These are phyloP conservation scores for Pangasianodon gigas DNA, from an alignment of 2,113 vertebrate species.

Conservation along the genomic window DNA sequence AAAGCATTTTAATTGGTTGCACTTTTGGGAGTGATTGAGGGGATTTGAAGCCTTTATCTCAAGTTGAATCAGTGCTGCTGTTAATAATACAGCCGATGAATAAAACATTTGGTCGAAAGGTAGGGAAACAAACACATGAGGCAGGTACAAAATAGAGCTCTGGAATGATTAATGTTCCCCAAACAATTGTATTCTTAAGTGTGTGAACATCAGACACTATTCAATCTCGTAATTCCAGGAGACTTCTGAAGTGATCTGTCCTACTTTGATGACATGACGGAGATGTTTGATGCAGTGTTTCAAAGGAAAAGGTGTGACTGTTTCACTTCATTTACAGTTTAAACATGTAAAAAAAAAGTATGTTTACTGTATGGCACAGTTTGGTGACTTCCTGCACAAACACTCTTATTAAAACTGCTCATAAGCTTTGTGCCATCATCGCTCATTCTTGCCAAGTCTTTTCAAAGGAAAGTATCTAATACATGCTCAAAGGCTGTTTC, in stretches of 20 bases:
- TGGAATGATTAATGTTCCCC: neutral
- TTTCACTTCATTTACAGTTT: neutral
- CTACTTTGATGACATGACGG: neutral
- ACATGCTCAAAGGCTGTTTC: neutral
- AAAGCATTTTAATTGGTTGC: constrained; percentile 51
- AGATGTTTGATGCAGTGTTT: neutral
- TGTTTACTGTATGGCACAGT: neutral
- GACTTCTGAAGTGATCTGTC: neutral
- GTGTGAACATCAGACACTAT: neutral
- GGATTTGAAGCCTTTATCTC: constrained; percentile 54
- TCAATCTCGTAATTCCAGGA: neutral
- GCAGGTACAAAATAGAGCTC: constrained; percentile 1
- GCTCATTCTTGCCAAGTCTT: neutral
- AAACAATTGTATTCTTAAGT: neutral
- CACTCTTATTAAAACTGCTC: neutral
- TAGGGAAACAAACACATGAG: constrained; percentile 44
- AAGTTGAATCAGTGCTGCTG: constrained; percentile 41
- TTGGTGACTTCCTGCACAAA: neutral
- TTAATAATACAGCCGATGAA: constrained; percentile 52
- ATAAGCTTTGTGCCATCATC: neutral
- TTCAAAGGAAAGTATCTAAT: neutral
- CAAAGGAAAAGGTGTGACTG: neutral
- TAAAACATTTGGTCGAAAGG: constrained; percentile 48
- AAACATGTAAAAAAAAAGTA: neutral
- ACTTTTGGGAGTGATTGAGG: constrained; percentile 53